Conservation (phyloP, 2,113 vertebrate genomes). For the Thamnophis sirtalis region DNA sequence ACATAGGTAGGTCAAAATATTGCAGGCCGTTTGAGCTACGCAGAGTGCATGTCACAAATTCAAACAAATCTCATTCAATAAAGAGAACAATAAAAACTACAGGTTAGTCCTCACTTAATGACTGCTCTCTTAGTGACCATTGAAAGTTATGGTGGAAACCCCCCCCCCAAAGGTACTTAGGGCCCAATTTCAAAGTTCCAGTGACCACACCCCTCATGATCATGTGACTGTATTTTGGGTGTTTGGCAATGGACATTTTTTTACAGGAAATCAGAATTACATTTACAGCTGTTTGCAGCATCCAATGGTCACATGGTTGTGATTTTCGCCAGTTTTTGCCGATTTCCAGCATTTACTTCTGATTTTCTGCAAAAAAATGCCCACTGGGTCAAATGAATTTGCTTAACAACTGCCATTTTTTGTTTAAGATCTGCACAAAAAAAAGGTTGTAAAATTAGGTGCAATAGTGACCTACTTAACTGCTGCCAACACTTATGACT, state of each 20-base stretch:
- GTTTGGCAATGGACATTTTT: not conserved
- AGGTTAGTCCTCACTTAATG: not conserved
- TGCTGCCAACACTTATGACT: not conserved
- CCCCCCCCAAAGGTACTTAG: not conserved
- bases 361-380: not conserved
- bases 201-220: not conserved
- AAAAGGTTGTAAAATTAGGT: not conserved
- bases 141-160: not conserved
- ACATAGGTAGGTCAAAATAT: not conserved
- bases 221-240: not conserved
- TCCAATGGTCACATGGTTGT: not conserved
- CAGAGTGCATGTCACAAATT: not conserved
- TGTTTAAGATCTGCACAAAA: not conserved
- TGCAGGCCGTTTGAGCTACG: not conserved
- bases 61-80: not conserved
- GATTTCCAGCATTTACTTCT: not conserved
- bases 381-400: not conserved
- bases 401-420: not conserved
- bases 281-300: not conserved
- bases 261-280: not conserved
- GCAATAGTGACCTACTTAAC: not conserved
- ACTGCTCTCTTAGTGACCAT: not conserved
- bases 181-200: not conserved
- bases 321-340: not conserved
- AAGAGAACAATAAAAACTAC: not conserved